Evolutionary conservation across 1,140 invertebrate genomes (phyloP).

Genomic region (Leptopilina boulardi): DNA sequence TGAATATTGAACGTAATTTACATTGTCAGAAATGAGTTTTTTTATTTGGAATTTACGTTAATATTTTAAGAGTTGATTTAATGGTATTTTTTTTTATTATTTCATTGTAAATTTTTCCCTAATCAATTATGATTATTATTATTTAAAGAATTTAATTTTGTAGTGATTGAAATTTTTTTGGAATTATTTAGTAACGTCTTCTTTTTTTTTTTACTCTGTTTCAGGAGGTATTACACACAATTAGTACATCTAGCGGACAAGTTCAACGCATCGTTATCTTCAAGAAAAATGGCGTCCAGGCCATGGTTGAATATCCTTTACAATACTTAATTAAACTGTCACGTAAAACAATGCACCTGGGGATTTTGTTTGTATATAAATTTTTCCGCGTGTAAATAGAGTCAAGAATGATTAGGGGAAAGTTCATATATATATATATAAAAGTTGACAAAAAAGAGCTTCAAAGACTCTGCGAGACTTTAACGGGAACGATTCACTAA

Average conservation of each 20-base stretch:
- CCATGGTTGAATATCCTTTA: slow-evolving; percentile 99
- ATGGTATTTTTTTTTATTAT: no score
- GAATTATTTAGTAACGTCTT: not conserved
- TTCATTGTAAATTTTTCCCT: no score
- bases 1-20: not conserved
- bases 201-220: slow-evolving; percentile 76
- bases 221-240: slow-evolving; percentile 98
- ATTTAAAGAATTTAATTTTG: no score
- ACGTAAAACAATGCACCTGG: slow-evolving; percentile 17
- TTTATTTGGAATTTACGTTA: no score
- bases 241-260: slow-evolving; percentile 94
- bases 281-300: slow-evolving; percentile 98
- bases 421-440: not conserved
- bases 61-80: no score
- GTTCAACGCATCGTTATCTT: slow-evolving; percentile 99
- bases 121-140: no score
- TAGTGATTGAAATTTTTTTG: not conserved
- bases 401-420: slow-evolving; percentile 16
- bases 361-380: slow-evolving; percentile 29
- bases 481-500: not conserved
- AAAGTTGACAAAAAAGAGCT: not conserved
- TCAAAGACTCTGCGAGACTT: not conserved
- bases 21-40: not conserved
- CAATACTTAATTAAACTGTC: slow-evolving; percentile 60
- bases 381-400: slow-evolving; percentile 33